Base-by-base conservation (phyloP, 2,888 invertebrate genomes). In the Cosmorhoe ocellata region DNA sequence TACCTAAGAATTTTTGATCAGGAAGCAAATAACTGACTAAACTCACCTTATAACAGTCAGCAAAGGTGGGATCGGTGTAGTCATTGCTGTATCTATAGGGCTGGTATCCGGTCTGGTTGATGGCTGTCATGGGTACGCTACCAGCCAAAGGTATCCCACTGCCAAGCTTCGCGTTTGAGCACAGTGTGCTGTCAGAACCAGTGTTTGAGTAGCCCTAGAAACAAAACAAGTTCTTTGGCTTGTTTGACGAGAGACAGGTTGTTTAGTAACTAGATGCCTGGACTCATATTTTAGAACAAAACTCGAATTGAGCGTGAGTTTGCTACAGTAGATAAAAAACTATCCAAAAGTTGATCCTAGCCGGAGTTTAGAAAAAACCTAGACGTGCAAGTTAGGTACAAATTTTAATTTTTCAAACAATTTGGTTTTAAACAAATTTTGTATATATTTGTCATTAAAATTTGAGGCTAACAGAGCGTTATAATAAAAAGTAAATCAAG, bases 51-150 rank as follows among this genome's bases (percentile, higher is more conserved):
- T 93, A 89, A 89, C 95, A 95, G 57, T 95, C 95, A 56, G 95
- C 94, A 85, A 95, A 95, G 52, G 93, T 93, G 0, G 95, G 94
- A 66, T 96, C 95, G 27, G 93, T 93, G 76, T 95, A 95, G 77
- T 96, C 95, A 42, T 94, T 94, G 59, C 94, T 94, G 74, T 94
- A 95, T 70, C 92, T 82, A 64, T 87, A 88, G 0, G 86, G 84
- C 27, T 87, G 86, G 61, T 88, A 87, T 1, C 78, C 69, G 38
- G 67, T 84, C 64, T 93, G 93, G 74, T 94, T 94, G 65, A 94
- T 93, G 34, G 93, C 89, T 38, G 94, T 91, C 70, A 95, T 91
- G 58, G 94, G 94, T 1, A 96, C 95, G 0, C 95, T 94, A 0
- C 96, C 96, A 3, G 96, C 95, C 7, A 96, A 84, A 0, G 96